Conservation (phyloP, 1,140 invertebrate species). For the Elysia chlorotica region DNA sequence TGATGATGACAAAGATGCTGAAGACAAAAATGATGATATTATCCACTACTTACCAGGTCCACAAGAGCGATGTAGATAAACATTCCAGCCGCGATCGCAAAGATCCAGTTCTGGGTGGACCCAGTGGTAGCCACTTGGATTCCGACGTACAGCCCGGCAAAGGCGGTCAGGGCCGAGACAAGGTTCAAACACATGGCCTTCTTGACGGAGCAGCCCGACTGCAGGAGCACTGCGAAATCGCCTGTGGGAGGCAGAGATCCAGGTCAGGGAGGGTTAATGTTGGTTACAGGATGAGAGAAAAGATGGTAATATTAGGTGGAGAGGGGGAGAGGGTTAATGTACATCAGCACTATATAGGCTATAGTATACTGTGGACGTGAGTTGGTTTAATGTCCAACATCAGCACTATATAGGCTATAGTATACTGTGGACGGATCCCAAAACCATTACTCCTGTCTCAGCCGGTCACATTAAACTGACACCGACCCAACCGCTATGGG, state of each 20-base stretch:
- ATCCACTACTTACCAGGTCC: conserved; percentile 76
- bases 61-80: conserved; percentile 94
- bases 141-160: conserved; percentile 84
- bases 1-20: conserved; percentile 20
- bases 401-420: too few relatives aligned
- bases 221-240: conserved; percentile 90
- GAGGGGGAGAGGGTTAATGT: too few relatives aligned
- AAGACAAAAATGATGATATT: conserved; percentile 1
- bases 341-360: too few relatives aligned
- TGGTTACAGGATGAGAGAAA: too few relatives aligned
- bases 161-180: conserved; percentile 82
- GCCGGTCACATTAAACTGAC: too few relatives aligned
- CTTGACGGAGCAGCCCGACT: conserved; percentile 86
- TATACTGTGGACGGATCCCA: too few relatives aligned
- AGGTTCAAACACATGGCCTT: conserved; percentile 85
- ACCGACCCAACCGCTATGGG: too few relatives aligned
- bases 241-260: conserved; percentile 66
- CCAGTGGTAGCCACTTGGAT: conserved; percentile 78
- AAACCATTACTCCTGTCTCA: too few relatives aligned
- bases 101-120: conserved; percentile 81
- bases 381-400: too few relatives aligned
- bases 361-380: too few relatives aligned
- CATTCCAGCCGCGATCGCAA: conserved; percentile 86
- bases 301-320: too few relatives aligned
- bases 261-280: too few relatives aligned